Conservation (phyloP, 1,140 invertebrate genomes). For the Leptonema lineaticorne region DNA sequence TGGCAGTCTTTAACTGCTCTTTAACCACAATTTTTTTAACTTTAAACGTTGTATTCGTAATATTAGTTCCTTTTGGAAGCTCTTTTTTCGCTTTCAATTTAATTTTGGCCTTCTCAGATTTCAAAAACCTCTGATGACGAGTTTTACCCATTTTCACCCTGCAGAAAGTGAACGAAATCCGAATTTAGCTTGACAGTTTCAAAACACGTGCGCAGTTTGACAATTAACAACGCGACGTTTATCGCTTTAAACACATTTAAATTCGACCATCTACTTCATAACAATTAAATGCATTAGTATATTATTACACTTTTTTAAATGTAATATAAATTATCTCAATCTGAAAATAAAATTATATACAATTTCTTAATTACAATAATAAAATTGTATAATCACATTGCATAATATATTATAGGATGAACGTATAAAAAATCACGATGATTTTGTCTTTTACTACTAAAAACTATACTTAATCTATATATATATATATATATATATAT, state of each 20-base stretch:
- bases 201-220: neutral
- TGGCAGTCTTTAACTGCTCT: slow-evolving; percentile 49
- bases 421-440: no score
- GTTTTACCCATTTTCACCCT: slow-evolving; percentile 43
- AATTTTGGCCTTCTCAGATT: slow-evolving; percentile 75
- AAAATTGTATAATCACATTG: no score
- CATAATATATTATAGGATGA: no score
- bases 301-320: no score
- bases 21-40: slow-evolving; percentile 81
- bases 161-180: no score
- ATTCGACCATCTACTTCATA: neutral
- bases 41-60: slow-evolving; percentile 85
- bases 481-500: no score
- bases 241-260: neutral
- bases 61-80: slow-evolving; percentile 78
- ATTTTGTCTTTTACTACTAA: no score
- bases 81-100: slow-evolving; percentile 70
- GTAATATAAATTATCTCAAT: no score
- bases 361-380: no score
- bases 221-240: neutral
- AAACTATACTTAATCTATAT: no score
- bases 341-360: no score
- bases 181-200: neutral
- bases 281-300: neutral
- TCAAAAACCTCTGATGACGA: slow-evolving; percentile 67